phyloP scores from a whole-genome alignment of 2,797 vertebrate species.

The Acridotheres tristis region DNA sequence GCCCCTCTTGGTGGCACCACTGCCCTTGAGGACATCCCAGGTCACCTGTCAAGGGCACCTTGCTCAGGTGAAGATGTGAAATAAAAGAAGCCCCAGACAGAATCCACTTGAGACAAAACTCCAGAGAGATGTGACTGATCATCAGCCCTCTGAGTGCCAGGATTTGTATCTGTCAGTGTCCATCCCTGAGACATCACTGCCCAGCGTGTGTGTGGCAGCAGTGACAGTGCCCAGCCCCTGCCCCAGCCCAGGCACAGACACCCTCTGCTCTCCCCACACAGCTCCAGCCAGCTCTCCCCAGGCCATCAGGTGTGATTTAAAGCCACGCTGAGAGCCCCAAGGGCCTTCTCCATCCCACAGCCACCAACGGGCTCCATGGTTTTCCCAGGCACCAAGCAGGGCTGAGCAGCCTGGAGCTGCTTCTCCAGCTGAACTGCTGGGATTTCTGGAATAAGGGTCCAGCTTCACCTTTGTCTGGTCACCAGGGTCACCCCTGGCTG shows the following conservation, averaged over 20 bases:
- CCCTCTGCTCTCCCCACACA: fast-evolving
- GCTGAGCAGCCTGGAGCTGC: not conserved
- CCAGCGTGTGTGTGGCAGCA: not conserved
- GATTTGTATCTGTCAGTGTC: not conserved
- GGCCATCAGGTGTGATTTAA: not conserved
- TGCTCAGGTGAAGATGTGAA: not conserved
- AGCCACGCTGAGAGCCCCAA: not conserved
- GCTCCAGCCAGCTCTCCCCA: not conserved
- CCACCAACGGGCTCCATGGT: fast-evolving
- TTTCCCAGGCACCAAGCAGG: not conserved
- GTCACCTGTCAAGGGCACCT: too few species aligned
- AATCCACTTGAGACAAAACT: not conserved
- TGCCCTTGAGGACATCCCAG: not conserved
- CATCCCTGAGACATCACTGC: not conserved
- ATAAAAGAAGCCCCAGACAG: not conserved
- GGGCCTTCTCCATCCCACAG: not conserved
- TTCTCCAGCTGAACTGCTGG: not conserved
- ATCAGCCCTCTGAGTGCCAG: not conserved
- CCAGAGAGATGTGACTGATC: not conserved
- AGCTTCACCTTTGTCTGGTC: not conserved
- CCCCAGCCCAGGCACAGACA: not conserved
- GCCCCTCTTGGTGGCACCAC: not conserved
- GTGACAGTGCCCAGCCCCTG: not conserved
- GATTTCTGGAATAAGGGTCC: fast-evolving
- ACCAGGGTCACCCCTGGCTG: too few species aligned